phyloP scores from a whole-genome alignment of 1,140 invertebrate genomes.

The Meloidogyne chitwoodi region DNA sequence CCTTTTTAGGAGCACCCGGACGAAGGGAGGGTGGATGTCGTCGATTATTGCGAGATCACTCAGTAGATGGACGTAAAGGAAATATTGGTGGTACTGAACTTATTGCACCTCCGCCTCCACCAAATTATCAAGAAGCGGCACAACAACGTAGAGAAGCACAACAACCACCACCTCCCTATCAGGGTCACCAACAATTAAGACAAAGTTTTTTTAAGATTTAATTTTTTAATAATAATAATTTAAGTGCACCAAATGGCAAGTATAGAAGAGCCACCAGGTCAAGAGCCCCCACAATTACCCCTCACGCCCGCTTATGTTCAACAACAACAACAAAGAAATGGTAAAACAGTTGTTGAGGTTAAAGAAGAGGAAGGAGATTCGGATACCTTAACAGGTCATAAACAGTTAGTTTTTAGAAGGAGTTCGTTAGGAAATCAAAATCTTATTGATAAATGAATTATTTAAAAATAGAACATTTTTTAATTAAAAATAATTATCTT shows the following conservation, averaged over 20 bases:
- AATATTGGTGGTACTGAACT: not conserved
- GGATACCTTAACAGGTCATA: conserved; percentile 8
- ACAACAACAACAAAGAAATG: not conserved
- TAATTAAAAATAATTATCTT: no score
- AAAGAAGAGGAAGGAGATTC: conserved; percentile 17
- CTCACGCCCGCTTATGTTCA: not conserved
- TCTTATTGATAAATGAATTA: not conserved
- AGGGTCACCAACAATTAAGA: conserved; percentile 6
- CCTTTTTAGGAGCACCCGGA: not conserved
- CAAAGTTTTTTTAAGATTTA: conserved; percentile 3
- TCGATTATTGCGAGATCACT: conserved; percentile 11
- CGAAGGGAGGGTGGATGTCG: conserved; percentile 16
- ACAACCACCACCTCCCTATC: conserved; percentile 3
- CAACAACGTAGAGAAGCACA: not conserved
- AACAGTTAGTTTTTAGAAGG: conserved; percentile 10
- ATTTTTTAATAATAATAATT: not conserved
- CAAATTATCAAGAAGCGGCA: conserved; percentile 4
- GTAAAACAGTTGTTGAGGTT: conserved; percentile 10
- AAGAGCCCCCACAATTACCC: not conserved
- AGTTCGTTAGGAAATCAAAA: conserved; percentile 16
- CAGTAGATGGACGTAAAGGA: not conserved
- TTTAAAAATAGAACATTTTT: no score
- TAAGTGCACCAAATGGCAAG: conserved; percentile 18
- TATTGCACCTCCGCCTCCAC: not conserved
- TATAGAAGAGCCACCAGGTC: conserved; percentile 1